Percentiles rank a stretch among this genome's conserved stretches.
phyloP scores from a whole-genome alignment of 2,797 vertebrate species.

The Heterohyrax brucei region DNA sequence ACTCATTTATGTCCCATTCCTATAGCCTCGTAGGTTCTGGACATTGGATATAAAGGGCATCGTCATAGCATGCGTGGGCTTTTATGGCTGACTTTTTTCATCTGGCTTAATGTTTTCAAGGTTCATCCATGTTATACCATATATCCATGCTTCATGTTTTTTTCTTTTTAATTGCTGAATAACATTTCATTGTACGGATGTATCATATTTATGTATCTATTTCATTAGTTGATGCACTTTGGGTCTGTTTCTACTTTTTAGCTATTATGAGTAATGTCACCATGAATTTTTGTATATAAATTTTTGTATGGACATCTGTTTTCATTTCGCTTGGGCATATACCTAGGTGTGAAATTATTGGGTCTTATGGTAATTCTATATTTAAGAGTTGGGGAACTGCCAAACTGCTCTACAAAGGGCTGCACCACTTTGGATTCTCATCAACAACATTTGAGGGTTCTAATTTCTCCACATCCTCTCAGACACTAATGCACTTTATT shows the following conservation, averaged over 20 bases:
- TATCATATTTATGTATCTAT: not conserved
- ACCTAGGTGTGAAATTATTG: slow-evolving; percentile 37
- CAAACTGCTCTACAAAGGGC: slow-evolving; percentile 34
- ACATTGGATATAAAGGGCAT: not conserved
- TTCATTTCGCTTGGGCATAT: not conserved
- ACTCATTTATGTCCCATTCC: not conserved
- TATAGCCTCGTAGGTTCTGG: not conserved
- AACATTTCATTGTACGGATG: not conserved
- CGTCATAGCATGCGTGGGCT: not conserved
- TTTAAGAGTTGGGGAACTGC: slow-evolving; percentile 19
- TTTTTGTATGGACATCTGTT: not conserved
- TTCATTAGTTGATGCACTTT: not conserved
- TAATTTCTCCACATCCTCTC: not conserved
- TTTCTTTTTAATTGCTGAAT: not conserved
- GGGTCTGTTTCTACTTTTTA: not conserved
- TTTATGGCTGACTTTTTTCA: not conserved
- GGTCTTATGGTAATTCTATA: not conserved
- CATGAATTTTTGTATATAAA: not conserved
- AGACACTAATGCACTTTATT: not conserved
- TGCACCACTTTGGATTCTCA: not conserved
- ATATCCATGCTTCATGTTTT: not conserved
- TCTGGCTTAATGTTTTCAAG: not conserved
- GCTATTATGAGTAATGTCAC: not conserved
- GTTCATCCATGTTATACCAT: not conserved
- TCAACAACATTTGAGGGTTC: not conserved